Conservation (phyloP, 2,888 invertebrate genomes). For the Harpalus rufipes region DNA sequence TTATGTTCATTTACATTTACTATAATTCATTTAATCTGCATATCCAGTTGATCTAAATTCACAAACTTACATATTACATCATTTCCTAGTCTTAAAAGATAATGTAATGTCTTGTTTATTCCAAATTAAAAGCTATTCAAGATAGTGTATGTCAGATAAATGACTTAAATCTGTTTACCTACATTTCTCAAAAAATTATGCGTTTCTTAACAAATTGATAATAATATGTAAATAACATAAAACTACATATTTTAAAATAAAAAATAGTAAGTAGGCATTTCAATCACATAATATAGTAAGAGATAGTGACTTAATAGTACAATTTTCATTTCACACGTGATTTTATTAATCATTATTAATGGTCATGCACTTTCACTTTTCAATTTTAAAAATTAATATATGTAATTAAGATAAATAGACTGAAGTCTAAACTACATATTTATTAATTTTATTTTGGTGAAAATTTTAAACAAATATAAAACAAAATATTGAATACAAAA, state of each 20-base stretch:
- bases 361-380: too few relatives aligned
- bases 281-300: background rate
- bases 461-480: too few relatives aligned
- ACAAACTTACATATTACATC: constrained; percentile 12
- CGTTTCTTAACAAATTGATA: background rate
- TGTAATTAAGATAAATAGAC: too few relatives aligned
- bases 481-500: too few relatives aligned
- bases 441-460: too few relatives aligned
- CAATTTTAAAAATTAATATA: too few relatives aligned
- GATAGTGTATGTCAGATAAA: constrained; percentile 10
- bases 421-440: too few relatives aligned
- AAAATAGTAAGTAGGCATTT: background rate
- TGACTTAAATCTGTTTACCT: constrained; percentile 30
- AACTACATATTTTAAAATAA: background rate
- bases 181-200: background rate
- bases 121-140: background rate
- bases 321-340: background rate
- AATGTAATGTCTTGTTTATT: background rate
- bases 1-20: background rate
- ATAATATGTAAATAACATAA: background rate
- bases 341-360: background rate
- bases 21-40: background rate
- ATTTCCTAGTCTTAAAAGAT: constrained; percentile 19
- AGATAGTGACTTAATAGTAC: background rate
- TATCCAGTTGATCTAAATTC: constrained; percentile 7